Evolutionary conservation across 2,797 vertebrate species (phyloP).

Genomic region (Lepus oiostolus): DNA sequence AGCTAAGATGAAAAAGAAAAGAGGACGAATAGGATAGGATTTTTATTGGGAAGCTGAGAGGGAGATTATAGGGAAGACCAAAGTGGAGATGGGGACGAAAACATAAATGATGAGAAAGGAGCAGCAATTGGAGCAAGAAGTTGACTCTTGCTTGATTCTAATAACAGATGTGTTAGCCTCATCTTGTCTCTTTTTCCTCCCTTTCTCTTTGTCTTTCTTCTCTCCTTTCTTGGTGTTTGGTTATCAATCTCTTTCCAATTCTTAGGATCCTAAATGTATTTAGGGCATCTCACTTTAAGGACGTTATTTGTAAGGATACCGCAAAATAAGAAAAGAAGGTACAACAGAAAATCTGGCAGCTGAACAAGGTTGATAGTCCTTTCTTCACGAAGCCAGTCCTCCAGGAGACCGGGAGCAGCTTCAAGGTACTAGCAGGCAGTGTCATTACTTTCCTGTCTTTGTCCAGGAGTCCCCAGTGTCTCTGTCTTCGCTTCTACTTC

Average conservation of each 20-base stretch:
- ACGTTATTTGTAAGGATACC: conserved; percentile 27
- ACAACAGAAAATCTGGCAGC: not conserved
- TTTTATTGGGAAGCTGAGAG: not conserved
- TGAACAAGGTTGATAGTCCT: not conserved
- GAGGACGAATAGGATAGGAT: not conserved
- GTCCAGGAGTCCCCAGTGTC: not conserved
- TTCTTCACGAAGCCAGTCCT: not conserved
- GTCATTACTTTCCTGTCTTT: not conserved
- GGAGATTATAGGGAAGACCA: not conserved
- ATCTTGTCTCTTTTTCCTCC: not conserved
- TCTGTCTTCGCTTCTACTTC: not conserved
- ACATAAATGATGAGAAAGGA: conserved; percentile 1
- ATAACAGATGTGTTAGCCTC: not conserved
- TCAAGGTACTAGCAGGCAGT: not conserved
- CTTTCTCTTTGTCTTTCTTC: not conserved
- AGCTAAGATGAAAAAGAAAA: conserved; percentile 14
- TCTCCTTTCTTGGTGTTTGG: not conserved
- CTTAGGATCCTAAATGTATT: not conserved
- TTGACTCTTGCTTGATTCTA: not conserved
- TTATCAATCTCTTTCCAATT: conserved; percentile 6
- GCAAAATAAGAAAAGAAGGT: not conserved
- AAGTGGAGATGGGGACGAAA: not conserved
- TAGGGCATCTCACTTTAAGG: not conserved
- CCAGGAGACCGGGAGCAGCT: not conserved
- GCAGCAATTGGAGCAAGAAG: not conserved